Base-by-base conservation (phyloP, 2,113 vertebrate genomes). In the Glareola pratincola region DNA sequence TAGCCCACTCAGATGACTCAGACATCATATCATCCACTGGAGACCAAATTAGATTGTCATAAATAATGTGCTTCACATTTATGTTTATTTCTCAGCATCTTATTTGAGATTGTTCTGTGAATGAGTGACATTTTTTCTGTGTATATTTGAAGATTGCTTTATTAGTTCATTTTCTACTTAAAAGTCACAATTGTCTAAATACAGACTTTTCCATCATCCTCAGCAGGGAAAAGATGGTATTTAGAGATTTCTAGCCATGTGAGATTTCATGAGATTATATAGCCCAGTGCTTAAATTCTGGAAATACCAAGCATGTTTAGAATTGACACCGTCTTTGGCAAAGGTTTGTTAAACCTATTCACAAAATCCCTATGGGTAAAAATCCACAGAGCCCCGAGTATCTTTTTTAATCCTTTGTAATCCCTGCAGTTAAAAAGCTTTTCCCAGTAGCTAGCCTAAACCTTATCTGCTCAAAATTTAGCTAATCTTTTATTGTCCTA, bases 1-100 rank as follows among this genome's bases (percentile, higher is more conserved):
- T 48, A 47, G 34, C 93, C 94, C 63, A 97, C 89, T 95, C 85
- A 74, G 79, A 96, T 97, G 96, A 98, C 92, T 97, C 97, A 96
- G 84, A 74, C 74, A 60, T 60, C 71, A 41, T 60, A 83, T 85
- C 81, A 96, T 93, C 81, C 81, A 91, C 12, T 6, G 87, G 88
- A 95, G 78, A 96, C 87, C 73, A 92, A 96, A 97, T 94, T 94
- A 95, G 92, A 80, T 96, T 96, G 74, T 94, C 90, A 92, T 92
- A 96, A 94, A 94, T 96, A 96, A 92, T 64, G 43, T 64, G 64
- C 59, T 87, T 95, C 76, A 66, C 43, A 90, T 90, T 78, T 85
- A 56, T 94, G 62, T 94, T 95, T 96, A 93, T 94, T 93, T 96
- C 66, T 86, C 67, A 90, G 59, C 37, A 73, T 77, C 26, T 89